Base-by-base conservation (phyloP, 2,888 invertebrate species). In the Rotaria sp. region DNA sequence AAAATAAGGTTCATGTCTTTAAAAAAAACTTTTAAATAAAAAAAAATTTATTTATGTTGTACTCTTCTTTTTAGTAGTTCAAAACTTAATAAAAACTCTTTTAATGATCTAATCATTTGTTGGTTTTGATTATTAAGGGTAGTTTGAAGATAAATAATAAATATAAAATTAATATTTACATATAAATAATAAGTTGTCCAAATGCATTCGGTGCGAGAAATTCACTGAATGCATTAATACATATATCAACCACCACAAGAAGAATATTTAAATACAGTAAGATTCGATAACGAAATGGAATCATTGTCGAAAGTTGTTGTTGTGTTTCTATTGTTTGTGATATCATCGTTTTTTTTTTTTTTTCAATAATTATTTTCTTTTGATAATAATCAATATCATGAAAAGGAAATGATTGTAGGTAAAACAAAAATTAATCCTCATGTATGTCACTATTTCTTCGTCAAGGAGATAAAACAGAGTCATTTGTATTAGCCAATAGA, bases 141-240 rank as follows among this genome's bases (percentile, higher is more conserved):
- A 24, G 4, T 55, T 18, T 24, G 2, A 24, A 55, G 11, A 55
- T 2, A 26, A 8, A 5, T 45, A 18, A 18, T 50, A 13, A 15
- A 50, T 10, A 50, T 50, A 11, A 30, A 67, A n/a, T 11, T 67
- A 30, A 45, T 80, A 80, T n/a, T 26, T 80, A 80, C 80, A 80
- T 80, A n/a, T 45, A 80, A 13, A 80, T 41, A n/a, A 80, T 80
- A 26, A 80, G 45, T n/a, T 45, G 80, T 24, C 80, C 80, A 45
- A 45, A 45, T 26, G 3, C 10, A 45, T 80, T 80, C 4, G 80
- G 80, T 45, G 80, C 80, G 0, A 80, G 45, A 80, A 80, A 80
- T 80, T 80, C 80, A 45, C 26, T 24, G n/a, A 80, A 80, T 80
- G 80, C 45, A 45, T 80, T 80, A 8, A 80, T 80, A 80, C 41